phyloP scores from a whole-genome alignment of 2,888 invertebrate genomes.

The Harmothoe impar region DNA sequence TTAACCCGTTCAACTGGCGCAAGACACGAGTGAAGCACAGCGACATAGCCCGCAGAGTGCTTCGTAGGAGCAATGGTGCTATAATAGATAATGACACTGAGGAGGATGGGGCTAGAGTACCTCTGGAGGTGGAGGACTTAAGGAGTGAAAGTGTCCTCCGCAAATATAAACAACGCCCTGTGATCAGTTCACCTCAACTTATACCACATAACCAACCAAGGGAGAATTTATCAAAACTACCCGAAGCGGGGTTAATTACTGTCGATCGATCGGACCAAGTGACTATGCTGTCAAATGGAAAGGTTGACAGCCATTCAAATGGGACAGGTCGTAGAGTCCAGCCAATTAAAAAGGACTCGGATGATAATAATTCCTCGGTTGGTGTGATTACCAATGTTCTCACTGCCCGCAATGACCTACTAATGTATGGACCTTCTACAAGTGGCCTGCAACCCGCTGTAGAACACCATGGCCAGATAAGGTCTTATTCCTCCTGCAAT shows the following conservation, averaged over 20 bases:
- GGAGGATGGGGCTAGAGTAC: not conserved
- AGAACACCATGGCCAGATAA: not conserved
- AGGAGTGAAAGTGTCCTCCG: constrained; percentile 32
- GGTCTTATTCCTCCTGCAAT: constrained; percentile 27
- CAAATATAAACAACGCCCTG: not conserved
- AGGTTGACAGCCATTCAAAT: not conserved
- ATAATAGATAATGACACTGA: not conserved
- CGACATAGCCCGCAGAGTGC: not conserved
- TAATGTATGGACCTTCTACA: constrained; percentile 25
- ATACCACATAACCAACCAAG: not conserved
- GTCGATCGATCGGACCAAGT: not conserved
- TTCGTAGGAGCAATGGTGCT: constrained; percentile 23
- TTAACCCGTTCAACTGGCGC: not conserved
- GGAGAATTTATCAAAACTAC: not conserved
- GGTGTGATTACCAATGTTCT: constrained; percentile 29
- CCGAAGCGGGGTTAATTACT: constrained; percentile 2
- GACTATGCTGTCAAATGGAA: not conserved
- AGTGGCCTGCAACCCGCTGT: constrained; percentile 1
- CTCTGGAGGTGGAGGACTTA: constrained; percentile 26
- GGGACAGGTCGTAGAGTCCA: not conserved
- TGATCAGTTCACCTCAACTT: not conserved
- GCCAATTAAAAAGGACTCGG: not conserved
- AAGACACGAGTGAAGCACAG: constrained; percentile 34
- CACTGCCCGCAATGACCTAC: constrained; percentile 32
- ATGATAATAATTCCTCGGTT: not conserved